Evolutionary conservation across 2,797 vertebrate genomes (phyloP).

Genomic region (Coranthus polyacanthus): DNA sequence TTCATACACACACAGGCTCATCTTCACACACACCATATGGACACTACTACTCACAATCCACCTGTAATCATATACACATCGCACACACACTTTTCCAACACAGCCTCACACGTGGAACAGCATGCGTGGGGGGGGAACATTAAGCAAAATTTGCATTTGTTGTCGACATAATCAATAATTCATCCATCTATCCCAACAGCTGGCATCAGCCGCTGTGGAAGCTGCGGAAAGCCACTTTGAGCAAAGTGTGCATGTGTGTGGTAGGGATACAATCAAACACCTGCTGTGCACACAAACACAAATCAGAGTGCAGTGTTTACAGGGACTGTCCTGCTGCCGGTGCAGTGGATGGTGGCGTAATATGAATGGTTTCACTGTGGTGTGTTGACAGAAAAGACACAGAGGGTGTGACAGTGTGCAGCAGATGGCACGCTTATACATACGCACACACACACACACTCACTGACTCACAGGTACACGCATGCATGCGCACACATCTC

Average conservation of each 20-base stretch:
- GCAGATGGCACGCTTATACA: conserved; percentile 8
- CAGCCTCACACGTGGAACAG: neutral
- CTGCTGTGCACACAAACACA: conserved; percentile 62
- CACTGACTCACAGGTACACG: conserved; percentile 7
- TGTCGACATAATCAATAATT: conserved; percentile 53
- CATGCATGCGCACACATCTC: neutral
- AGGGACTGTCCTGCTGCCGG: conserved; percentile 42
- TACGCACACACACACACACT: conserved; percentile 3
- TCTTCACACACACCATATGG: neutral
- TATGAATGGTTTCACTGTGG: conserved; percentile 32
- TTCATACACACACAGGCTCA: conserved; percentile 1
- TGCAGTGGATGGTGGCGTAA: conserved; percentile 12
- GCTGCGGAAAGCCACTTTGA: conserved; percentile 29
- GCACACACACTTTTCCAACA: neutral
- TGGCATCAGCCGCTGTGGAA: conserved; percentile 34
- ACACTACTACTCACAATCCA: neutral
- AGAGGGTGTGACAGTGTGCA: conserved; percentile 20
- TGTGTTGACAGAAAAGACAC: conserved; percentile 36
- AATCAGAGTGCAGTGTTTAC: conserved; percentile 56
- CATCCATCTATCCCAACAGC: conserved; percentile 44
- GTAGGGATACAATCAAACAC: conserved; percentile 62
- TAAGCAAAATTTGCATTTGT: conserved; percentile 54
- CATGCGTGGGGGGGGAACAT: conserved; percentile 10
- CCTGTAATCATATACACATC: neutral
- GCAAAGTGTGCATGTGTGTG: conserved; percentile 1